Conservation (phyloP, 2,113 vertebrate genomes). For the Caloenas nicobarica region DNA sequence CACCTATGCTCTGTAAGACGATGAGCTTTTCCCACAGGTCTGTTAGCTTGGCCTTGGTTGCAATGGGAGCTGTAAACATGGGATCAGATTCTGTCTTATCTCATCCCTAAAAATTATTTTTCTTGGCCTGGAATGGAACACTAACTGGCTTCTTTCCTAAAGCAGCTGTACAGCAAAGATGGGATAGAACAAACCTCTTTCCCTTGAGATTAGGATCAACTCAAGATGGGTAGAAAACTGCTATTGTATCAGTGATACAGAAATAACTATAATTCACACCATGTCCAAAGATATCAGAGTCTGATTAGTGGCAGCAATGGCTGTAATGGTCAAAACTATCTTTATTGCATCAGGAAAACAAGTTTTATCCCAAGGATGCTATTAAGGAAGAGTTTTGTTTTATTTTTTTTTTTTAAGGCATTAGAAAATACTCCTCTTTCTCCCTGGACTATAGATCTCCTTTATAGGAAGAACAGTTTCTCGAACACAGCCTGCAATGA, state of each 20-base stretch:
- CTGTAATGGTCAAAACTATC: neutral
- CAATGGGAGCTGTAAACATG: conserved; percentile 25
- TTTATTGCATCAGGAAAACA: neutral
- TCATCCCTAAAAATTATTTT: conserved; percentile 58
- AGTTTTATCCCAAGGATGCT: neutral
- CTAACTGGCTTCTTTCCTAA: conserved; percentile 53
- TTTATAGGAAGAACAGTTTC: conserved; percentile 31
- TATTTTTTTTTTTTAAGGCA: neutral
- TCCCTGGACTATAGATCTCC: conserved; percentile 21
- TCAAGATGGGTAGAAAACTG: conserved; percentile 35
- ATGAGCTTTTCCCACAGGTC: conserved; percentile 1
- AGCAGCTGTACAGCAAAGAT: conserved; percentile 39
- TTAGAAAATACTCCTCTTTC: neutral
- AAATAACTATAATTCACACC: conserved; percentile 27
- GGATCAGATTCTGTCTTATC: conserved; percentile 51
- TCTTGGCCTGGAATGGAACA: conserved; percentile 31
- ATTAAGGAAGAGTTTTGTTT: neutral
- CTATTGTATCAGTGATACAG: conserved; percentile 27
- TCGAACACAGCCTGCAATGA: conserved; percentile 31
- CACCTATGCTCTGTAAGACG: neutral
- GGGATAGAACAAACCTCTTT: conserved; percentile 14
- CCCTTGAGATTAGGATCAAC: conserved; percentile 29
- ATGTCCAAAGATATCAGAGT: neutral
- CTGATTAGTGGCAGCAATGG: neutral
- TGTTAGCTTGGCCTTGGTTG: neutral